Evolutionary conservation across 2,888 invertebrate species (phyloP), one percentile per base, ranked within the genome.

Genomic region (Ceriagrion tenellum): DNA sequence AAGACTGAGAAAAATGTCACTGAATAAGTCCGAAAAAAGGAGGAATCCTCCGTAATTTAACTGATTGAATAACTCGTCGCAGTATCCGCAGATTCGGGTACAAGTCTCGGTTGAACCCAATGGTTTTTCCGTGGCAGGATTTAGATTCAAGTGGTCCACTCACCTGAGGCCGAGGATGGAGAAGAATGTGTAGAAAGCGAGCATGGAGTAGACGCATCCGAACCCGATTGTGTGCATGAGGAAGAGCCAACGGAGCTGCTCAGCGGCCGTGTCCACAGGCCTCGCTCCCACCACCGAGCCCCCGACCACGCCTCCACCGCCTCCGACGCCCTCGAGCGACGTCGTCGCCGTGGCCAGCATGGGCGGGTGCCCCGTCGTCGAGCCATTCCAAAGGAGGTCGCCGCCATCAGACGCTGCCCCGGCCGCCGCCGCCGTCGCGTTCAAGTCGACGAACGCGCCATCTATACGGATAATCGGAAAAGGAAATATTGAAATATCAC

Each of bases 201-300:
- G 97, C 96, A 97, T 96, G 96, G 97, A 97, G 96, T 97, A 98
- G 95, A 97, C 97, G 95, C 97, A 97, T 95, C 97, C 97, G 96
- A 97, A 97, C 91, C 97, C 97, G 96, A 97, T 97, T 30, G 97
- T 97, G 96, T 98, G 97, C 81, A 97, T 96, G 95, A 97, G 97
- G 96, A 97, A 97, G 88, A 97, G 97, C 97, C 97, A 97, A 96
- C 96, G 96, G 96, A 97, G 96, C 95, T 97, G 96, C 96, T 97
- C 97, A 95, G 97, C 97, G 55, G 97, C 97, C 30, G 96, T 96
- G 63, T 95, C 96, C 96, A 93, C 93, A 18, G 69, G 40, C 63
- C 91, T 23, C 16, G 40, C 91, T 6, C 91, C 59, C 59, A 23
- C 47, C 69, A 23, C 69, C 23, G 16, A 26, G n/a, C 47, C 93